Percentiles rank a stretch among this genome's conserved stretches.
These are phyloP conservation scores for Mus pahari DNA, from an alignment of 2,113 vertebrate species.

Conservation along the genomic window DNA sequence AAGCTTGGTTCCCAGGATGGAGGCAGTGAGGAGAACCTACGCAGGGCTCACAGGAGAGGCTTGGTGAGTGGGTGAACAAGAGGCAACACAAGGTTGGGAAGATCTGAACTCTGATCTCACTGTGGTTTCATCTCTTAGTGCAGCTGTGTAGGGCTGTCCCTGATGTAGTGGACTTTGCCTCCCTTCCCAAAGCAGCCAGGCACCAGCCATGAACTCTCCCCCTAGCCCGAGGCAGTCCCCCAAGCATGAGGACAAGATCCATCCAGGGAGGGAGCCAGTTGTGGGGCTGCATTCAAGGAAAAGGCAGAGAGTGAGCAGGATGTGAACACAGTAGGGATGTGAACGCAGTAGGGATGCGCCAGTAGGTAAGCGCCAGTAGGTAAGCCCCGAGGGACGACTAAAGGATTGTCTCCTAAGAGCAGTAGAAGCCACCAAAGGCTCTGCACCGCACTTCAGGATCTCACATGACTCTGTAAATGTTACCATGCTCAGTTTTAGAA, in stretches of 20 bases:
- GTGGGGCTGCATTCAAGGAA: background rate
- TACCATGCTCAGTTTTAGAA: background rate
- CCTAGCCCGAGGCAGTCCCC: background rate
- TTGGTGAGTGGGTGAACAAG: background rate
- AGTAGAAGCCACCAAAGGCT: background rate
- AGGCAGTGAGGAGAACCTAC: background rate
- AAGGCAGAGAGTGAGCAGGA: background rate
- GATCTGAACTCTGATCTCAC: background rate
- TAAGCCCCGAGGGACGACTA: background rate
- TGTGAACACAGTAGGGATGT: background rate
- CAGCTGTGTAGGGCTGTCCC: background rate
- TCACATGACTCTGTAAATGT: background rate
- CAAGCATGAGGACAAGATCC: background rate
- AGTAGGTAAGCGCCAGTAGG: background rate
- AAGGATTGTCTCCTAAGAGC: background rate
- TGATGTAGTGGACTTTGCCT: background rate
- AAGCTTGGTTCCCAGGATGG: no score
- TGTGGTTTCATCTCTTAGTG: background rate
- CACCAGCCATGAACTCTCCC: background rate
- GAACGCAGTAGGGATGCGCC: fast-evolving
- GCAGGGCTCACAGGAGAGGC: background rate
- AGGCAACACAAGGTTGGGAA: background rate
- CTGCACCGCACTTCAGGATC: background rate
- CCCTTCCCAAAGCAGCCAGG: background rate
- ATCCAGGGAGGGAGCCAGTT: background rate